A percentile compares a stretch with the other conserved stretches of the same genome.
These are phyloP conservation scores for Apamea monoglypha DNA, from an alignment of 2,888 invertebrate species.

Conservation along the genomic window DNA sequence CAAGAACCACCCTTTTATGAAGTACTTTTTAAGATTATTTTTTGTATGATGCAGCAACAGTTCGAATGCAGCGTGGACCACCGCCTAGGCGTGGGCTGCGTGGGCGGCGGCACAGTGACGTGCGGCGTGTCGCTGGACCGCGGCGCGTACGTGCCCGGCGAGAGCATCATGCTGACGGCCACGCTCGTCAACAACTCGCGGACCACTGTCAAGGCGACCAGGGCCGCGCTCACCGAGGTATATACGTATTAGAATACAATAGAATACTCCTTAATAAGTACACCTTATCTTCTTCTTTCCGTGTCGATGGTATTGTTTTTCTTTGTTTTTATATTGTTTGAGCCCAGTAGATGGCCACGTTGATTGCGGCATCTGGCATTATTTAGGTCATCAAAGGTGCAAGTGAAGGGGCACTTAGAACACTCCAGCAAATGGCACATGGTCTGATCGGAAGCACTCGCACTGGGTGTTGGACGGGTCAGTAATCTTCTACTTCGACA, in stretches of 20 bases:
- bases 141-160: constrained; percentile 98
- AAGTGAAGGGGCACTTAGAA: background rate
- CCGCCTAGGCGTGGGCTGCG: constrained; percentile 96
- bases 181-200: constrained; percentile 96
- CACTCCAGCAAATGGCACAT: background rate
- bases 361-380: background rate
- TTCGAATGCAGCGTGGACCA: constrained; percentile 98
- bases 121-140: constrained; percentile 96
- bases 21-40: background rate
- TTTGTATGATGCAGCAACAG: constrained; percentile 87
- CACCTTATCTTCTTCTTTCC: background rate
- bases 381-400: background rate
- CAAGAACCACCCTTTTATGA: background rate
- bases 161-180: constrained; percentile 96
- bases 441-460: background rate
- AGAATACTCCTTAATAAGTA: background rate
- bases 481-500: background rate
- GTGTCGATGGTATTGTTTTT: background rate
- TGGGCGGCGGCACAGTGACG: constrained; percentile 96
- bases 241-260: background rate
- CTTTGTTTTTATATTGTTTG: background rate
- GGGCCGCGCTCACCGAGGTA: constrained; percentile 93
- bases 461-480: background rate
- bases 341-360: background rate
- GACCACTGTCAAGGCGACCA: constrained; percentile 95